Evolutionary conservation across 2,113 vertebrate genomes (phyloP).

Genomic region (sheep (Ovis aries)): ARS-UI_Ramb_v3.0 NC_056060.1:27751501-27752000

Average conservation of each 20-base stretch:
- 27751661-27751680: background rate
- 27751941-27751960: background rate
- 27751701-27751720: background rate
- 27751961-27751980: background rate
- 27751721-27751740: background rate
- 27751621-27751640: conserved; percentile 64
- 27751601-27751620: conserved; percentile 30
- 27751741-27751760: background rate
- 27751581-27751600: background rate
- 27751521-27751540: background rate
- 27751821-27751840: background rate
- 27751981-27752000: conserved; percentile 5
- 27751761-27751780: background rate
- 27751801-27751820: background rate
- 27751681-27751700: background rate
- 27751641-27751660: background rate
- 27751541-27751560: background rate
- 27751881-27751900: background rate
- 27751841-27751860: background rate
- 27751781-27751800: background rate
- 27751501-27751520: conserved; percentile 37
- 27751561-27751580: conserved; percentile 14
- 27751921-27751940: conserved; percentile 17
- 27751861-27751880: background rate
- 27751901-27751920: conserved; percentile 64